Conservation (phyloP, 2,113 vertebrate genomes). For the Ancistrus triradiatus region DNA sequence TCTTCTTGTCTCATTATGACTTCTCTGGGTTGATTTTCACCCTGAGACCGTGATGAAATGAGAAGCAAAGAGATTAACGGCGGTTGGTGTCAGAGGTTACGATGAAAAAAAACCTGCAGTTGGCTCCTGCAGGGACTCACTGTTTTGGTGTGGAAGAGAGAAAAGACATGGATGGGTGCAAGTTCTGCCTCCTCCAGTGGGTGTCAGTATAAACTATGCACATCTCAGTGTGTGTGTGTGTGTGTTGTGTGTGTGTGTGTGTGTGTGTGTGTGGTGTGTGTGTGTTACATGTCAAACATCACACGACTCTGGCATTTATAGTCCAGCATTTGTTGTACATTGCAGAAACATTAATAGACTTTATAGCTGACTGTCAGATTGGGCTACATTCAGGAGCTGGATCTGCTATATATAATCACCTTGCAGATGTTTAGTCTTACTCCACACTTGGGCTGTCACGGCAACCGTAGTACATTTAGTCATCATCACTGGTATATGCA, state of each 20-base stretch:
- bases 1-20: constrained; percentile 69
- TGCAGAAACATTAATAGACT: not conserved
- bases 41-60: constrained; percentile 68
- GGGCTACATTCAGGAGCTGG: not conserved
- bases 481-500: too few species aligned
- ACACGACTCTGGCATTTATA: constrained; percentile 14
- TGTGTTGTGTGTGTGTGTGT: too few species aligned
- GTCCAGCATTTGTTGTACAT: not conserved
- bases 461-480: not conserved
- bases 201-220: not conserved
- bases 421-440: constrained; percentile 3
- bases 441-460: not conserved
- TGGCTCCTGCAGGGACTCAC: constrained; percentile 53
- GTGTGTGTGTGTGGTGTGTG: too few species aligned
- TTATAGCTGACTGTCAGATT: constrained; percentile 1
- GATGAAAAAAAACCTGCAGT: constrained; percentile 61
- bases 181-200: not conserved
- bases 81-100: constrained; percentile 62
- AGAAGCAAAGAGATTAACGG: constrained; percentile 73
- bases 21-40: constrained; percentile 70
- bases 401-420: not conserved
- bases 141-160: not conserved
- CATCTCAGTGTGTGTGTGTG: too few species aligned
- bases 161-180: not conserved
- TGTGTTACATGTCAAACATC: constrained; percentile 15